Evolutionary conservation across 2,888 invertebrate species (phyloP).

Genomic region (Synanthedon tipuliformis): DNA sequence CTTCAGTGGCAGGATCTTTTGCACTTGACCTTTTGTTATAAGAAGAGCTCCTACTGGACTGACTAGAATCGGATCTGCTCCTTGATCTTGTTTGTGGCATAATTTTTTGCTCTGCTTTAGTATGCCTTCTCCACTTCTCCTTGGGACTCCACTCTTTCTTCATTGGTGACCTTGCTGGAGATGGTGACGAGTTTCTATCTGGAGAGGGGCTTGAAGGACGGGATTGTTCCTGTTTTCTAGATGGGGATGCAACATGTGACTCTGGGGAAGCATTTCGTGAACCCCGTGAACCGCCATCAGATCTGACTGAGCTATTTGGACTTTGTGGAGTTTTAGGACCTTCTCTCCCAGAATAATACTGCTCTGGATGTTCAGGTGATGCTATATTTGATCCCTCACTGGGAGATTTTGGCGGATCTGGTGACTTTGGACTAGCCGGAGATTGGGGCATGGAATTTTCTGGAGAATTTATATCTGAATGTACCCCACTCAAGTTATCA

Average conservation of each 20-base stretch:
- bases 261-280: constrained; percentile 44
- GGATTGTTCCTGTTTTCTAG: constrained; percentile 31
- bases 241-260: constrained; percentile 31
- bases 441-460: constrained; percentile 53
- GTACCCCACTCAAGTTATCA: constrained; percentile 51
- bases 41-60: constrained; percentile 53
- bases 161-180: constrained; percentile 18
- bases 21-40: constrained; percentile 45
- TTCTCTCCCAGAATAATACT: constrained; percentile 34
- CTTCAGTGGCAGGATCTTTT: constrained; percentile 68
- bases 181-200: constrained; percentile 36
- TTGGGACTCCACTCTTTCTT: constrained; percentile 51
- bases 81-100: constrained; percentile 31
- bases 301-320: constrained; percentile 36
- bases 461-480: constrained; percentile 60
- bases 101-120: constrained; percentile 62
- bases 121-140: constrained; percentile 55
- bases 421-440: constrained; percentile 50
- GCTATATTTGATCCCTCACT: constrained; percentile 40
- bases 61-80: constrained; percentile 58
- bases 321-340: constrained; percentile 54
- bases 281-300: constrained; percentile 37
- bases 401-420: constrained; percentile 36
- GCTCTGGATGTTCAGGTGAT: constrained; percentile 37
- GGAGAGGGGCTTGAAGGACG: constrained; percentile 48